Evolutionary conservation across 2,113 vertebrate genomes (phyloP), one percentile per base, ranked within the genome.

Genomic region (Tupaia tana): DNA sequence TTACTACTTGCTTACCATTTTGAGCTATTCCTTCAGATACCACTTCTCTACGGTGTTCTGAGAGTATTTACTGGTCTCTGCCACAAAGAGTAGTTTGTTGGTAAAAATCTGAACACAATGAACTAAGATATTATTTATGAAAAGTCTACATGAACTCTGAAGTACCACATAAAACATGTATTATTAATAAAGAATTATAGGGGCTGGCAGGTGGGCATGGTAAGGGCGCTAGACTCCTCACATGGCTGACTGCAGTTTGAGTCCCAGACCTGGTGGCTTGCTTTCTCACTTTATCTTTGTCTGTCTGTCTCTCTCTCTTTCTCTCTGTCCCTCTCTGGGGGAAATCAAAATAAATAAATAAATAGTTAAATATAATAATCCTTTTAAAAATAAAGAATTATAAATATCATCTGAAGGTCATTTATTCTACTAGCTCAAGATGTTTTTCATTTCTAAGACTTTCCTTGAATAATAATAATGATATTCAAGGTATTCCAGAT

Each of bases 91-190:
- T 14, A 29, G 43, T 29, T 66, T 74, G 2, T 77, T 88, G 61
- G 56, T 56, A 85, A 90, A 88, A 84, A 11, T 52, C 74, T n/a
- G 75, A 77, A 94, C 19, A 63, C 19, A 56, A 56, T 83, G n/a
- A 92, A 86, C 52, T 61, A 61, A 56, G 52, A 86, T 66, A 71
- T 9, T 71, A 34, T 9, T 84, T 61, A 86, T 74, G 86, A 97
- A 89, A 96, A 87, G 90, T 69, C 18, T 71, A 31, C 22, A 34
- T 43, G 43, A 86, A 13, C 63, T 75, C 27, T 54, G 54, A 92
- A 89, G 56, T 63, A 52, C 3, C 22, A 80, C 3, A 78, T 15
- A 90, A 89, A 67, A 52, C 56, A 77, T 52, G 15, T 73, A 81
- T 66, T 66, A 78, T 67, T 81, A 73, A 24, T 56, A 63, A 89